Base-by-base conservation (phyloP, 1,140 invertebrate genomes). In the Helicoverpa armigera region DNA sequence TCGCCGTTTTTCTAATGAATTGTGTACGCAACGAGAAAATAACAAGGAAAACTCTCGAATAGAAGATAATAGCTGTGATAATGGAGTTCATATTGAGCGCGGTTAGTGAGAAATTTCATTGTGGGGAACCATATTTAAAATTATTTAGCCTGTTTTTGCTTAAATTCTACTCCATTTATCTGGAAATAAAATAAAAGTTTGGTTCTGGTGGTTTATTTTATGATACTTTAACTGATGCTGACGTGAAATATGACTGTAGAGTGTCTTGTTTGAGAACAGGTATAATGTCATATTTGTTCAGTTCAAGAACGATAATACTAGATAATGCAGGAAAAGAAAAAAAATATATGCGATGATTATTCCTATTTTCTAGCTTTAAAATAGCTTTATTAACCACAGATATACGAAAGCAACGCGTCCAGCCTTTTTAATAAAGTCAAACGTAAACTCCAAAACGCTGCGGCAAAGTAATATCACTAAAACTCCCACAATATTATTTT, bases 1-100 rank as follows among this genome's bases (percentile, higher is more conserved):
- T 75, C 75, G 72, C 70, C 70, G 53, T 77, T 80, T 69, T 78
- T 79, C 67, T 82, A 82, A 86, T 81, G 80, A 84, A 84, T 82
- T 79, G 53, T 73, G 16, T 67, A 54, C 69, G 43, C 67, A 70
- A 70, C 65, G 53, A 63, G 70, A 74, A 60, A 65, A 70, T 58
- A 73, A 78, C 23, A 69, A 65, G 72, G 58, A 77, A 53, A 75
- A 61, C 58, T 75, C 48, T 35, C 48, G 48, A 67, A 65, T 54
- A 23, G 61, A 61, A 75, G 73, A 61, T 75, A 75, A 75, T 75
- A 50, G 35, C 54, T 60, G 58, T 50, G 16, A 75, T 61, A 61
- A 75, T 61, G 73, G 58, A 75, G 73, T 61, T 75, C 73, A 75
- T 61, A 75, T 75, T 75, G 56, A 75, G 58, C 58, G 58, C 48